phyloP scores from a whole-genome alignment of 2,888 invertebrate genomes.

The Orchestes rusci region DNA sequence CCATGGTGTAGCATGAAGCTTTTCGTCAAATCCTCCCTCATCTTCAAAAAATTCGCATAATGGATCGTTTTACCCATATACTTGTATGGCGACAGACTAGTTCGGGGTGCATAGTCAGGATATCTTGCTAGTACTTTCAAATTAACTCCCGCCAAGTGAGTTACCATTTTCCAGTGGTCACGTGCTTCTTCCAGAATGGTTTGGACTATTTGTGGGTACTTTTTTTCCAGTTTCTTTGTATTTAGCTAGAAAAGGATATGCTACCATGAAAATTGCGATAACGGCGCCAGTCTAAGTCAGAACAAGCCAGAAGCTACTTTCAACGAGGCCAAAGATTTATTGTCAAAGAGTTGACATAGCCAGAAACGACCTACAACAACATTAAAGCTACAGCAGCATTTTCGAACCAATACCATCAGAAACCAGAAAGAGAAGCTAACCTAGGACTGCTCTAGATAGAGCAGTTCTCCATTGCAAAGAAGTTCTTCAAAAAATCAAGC shows the following conservation, averaged over 20 bases:
- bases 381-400: too few relatives aligned
- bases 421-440: too few relatives aligned
- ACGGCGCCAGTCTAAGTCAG: not conserved
- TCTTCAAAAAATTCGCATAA: constrained; percentile 52
- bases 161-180: constrained; percentile 52
- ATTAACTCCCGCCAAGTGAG: constrained; percentile 58
- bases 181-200: constrained; percentile 51
- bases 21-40: constrained; percentile 49
- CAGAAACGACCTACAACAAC: too few relatives aligned
- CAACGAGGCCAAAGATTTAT: too few relatives aligned
- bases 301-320: too few relatives aligned
- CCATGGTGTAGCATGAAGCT: constrained; percentile 56
- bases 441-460: too few relatives aligned
- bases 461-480: too few relatives aligned
- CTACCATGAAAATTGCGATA: constrained; percentile 1
- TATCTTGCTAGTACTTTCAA: constrained; percentile 51
- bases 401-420: too few relatives aligned
- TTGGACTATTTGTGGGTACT: constrained; percentile 50
- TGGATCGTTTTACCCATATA: constrained; percentile 56
- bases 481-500: too few relatives aligned
- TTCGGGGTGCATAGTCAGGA: constrained; percentile 48
- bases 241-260: too few relatives aligned
- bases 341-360: too few relatives aligned
- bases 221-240: constrained; percentile 43
- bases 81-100: constrained; percentile 51